Evolutionary conservation across 2,797 vertebrate genomes (phyloP).

Genomic region (Neosilurus hyrtlii): DNA sequence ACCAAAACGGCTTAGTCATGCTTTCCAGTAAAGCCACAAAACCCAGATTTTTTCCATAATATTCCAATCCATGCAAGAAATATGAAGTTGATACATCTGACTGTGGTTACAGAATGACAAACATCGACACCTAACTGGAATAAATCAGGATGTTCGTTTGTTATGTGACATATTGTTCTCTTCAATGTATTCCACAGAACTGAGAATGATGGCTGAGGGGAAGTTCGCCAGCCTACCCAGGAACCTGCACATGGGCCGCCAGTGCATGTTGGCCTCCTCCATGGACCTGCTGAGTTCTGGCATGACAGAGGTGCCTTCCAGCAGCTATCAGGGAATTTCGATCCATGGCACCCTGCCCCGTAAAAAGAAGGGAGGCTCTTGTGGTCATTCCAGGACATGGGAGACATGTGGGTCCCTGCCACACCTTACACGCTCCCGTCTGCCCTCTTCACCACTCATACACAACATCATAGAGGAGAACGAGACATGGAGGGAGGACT

Average conservation of each 20-base stretch:
- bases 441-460: constrained; percentile 70
- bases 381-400: constrained; percentile 62
- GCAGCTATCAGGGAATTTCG: constrained; percentile 79
- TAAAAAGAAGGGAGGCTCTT: constrained; percentile 78
- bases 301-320: constrained; percentile 62
- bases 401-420: constrained; percentile 67
- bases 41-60: background rate
- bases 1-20: constrained; percentile 49
- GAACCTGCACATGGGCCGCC: constrained; percentile 78
- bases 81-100: background rate
- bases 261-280: constrained; percentile 82
- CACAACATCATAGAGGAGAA: constrained; percentile 79
- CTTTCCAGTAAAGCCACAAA: constrained; percentile 56
- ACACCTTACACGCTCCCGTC: constrained; percentile 56
- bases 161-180: background rate
- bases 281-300: constrained; percentile 91
- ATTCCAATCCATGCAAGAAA: constrained; percentile 1
- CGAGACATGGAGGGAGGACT: constrained; percentile 40
- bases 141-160: background rate
- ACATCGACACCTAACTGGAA: background rate
- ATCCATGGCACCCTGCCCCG: constrained; percentile 94
- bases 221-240: constrained; percentile 89
- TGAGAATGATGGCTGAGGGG: constrained; percentile 92
- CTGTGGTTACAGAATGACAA: background rate
- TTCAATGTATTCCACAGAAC: constrained; percentile 66